A percentile compares a stretch with the other conserved stretches of the same genome.
Conservation (phyloP, 2,113 vertebrate species). For the Ptilonorhynchus violaceus region DNA sequence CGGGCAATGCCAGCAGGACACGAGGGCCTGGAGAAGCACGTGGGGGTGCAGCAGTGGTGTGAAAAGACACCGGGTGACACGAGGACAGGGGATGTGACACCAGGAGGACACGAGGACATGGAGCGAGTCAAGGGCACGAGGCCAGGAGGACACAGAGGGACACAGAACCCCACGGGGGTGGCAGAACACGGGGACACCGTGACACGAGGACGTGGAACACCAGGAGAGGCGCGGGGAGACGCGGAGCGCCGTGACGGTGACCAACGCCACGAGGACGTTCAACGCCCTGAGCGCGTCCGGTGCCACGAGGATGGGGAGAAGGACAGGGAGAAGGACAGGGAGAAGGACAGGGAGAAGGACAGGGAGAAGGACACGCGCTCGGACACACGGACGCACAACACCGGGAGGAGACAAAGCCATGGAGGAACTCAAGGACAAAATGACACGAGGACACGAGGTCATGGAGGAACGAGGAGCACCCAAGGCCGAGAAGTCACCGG, state of each 20-base stretch:
- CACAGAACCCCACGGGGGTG: background rate
- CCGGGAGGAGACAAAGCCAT: accelerated
- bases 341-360: background rate
- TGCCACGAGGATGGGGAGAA: background rate
- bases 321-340: background rate
- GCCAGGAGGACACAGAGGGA: background rate
- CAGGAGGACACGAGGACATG: background rate
- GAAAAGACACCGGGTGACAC: background rate
- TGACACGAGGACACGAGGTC: background rate
- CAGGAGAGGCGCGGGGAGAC: no score
- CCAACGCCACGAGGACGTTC: background rate
- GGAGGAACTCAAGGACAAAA: background rate
- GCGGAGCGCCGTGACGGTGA: background rate
- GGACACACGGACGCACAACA: background rate
- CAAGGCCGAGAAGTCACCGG: background rate
- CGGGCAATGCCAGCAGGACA: background rate
- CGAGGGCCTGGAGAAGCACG: background rate
- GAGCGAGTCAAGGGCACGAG: background rate
- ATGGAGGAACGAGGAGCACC: background rate
- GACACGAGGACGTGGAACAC: background rate
- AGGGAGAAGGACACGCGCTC: background rate
- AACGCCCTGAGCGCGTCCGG: accelerated
- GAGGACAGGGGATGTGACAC: background rate
- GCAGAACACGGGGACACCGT: accelerated
- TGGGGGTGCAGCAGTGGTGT: background rate